Conservation (phyloP, 1,140 invertebrate species). For the Drosophila kohkoa region DNA sequence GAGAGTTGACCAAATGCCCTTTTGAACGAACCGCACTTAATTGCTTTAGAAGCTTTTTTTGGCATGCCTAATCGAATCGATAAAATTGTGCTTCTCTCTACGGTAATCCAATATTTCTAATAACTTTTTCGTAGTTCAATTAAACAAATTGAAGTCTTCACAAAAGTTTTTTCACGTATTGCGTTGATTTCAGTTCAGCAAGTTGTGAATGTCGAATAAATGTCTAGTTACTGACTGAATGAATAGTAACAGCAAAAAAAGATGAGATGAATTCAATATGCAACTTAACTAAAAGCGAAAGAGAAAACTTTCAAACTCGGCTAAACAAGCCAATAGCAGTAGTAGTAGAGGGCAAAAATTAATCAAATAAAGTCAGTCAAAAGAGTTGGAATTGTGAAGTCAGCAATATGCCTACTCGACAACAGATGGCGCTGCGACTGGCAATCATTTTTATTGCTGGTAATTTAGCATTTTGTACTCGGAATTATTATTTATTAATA, state of each 20-base stretch:
- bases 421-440: not conserved
- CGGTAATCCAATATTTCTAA: slow-evolving; percentile 1
- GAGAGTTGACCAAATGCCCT: not conserved
- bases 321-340: not conserved
- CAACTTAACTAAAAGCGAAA: not conserved
- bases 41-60: not conserved
- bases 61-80: not conserved
- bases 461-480: not conserved
- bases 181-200: not conserved
- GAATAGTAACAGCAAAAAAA: not conserved
- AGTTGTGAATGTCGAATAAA: not conserved
- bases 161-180: not conserved
- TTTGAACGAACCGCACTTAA: not conserved
- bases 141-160: not conserved
- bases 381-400: not conserved
- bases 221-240: not conserved
- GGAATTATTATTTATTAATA: slow-evolving; percentile 9
- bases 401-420: no score
- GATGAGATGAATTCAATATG: not conserved
- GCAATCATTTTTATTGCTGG: not conserved
- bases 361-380: not conserved
- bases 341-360: not conserved
- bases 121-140: not conserved
- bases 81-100: not conserved
- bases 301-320: not conserved